Evolutionary conservation across 2,888 invertebrate genomes (phyloP), one percentile per base, ranked within the genome.

Genomic region (Lasioglossum malachurum): DNA sequence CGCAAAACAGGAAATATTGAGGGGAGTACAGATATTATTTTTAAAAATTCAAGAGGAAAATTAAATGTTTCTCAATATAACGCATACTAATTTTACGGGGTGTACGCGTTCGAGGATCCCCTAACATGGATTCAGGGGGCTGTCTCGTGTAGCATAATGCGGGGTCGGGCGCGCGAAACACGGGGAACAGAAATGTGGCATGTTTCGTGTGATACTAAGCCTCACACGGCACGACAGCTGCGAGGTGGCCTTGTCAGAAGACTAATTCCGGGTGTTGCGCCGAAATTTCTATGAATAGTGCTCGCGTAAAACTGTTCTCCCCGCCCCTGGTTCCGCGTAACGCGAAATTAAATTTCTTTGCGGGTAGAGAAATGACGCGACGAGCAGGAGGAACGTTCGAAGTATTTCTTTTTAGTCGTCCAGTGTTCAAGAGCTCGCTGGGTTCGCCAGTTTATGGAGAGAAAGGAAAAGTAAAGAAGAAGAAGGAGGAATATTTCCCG

Each of bases 141-240:
- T 78, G 80, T 80, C 87, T 83, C 80, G 72, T 67, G 83, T 75
- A 80, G 79, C 87, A 89, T 82, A 90, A 88, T 80, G 73, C 64
- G 79, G 80, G 75, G 49, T 75, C 75, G 67, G 67, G 12, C 76
- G 73, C 75, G 74, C 78, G 79, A 82, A 80, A 75, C 77, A 84
- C 82, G 72, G 90, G 86, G 87, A 89, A 88, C 88, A 87, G 88
- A 86, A 90, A 90, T 84, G 86, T 83, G 84, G 82, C 77, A 83
- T 86, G 90, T 89, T 82, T 82, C 78, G 76, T 82, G 85, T 84
- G 85, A 88, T 85, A 87, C 82, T 82, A 83, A 80, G 75, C 81
- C 78, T 78, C 75, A 82, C 84, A 88, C 86, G 84, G 67, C 84
- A 84, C 77, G 67, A 75, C 86, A 80, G 87, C 72, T 81, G 78